Evolutionary conservation across 1,140 invertebrate genomes (phyloP).

Genomic region (Telenomus remus): DNA sequence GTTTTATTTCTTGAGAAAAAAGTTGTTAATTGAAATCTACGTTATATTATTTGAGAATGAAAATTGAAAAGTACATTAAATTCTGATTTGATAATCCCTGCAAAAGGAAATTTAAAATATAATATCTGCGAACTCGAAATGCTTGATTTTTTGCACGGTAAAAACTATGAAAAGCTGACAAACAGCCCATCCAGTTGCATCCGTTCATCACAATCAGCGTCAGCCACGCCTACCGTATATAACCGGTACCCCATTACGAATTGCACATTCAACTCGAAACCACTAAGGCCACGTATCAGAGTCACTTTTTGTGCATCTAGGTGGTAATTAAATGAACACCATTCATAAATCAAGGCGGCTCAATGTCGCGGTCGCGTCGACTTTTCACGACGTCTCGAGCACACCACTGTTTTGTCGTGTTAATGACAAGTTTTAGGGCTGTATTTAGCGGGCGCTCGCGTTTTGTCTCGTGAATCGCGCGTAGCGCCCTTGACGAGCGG

Average conservation of each 20-base stretch:
- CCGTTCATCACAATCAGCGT: conserved; percentile 5
- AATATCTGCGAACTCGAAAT: no score
- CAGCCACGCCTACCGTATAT: conserved; percentile 7
- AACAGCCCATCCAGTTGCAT: neutral
- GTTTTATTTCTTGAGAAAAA: no score
- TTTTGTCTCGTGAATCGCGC: conserved; percentile 12
- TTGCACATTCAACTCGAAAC: neutral
- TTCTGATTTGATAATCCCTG: no score
- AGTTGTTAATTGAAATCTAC: no score
- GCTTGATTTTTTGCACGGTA: no score
- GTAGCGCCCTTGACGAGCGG: conserved; percentile 25
- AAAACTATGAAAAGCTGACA: neutral
- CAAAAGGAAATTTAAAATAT: no score
- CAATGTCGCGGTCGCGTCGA: conserved; percentile 8
- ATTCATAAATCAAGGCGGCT: conserved; percentile 26
- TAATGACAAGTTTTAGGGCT: conserved; percentile 27
- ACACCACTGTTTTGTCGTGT: neutral
- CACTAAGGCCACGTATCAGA: conserved; percentile 8
- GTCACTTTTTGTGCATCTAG: neutral
- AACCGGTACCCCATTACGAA: neutral
- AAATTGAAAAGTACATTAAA: no score
- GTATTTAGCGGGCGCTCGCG: conserved; percentile 1
- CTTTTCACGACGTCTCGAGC: conserved; percentile 4
- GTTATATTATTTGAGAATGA: no score
- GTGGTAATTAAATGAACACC: conserved; percentile 9